phyloP scores from a whole-genome alignment of 2,113 vertebrate genomes.

The Otus sunia region DNA sequence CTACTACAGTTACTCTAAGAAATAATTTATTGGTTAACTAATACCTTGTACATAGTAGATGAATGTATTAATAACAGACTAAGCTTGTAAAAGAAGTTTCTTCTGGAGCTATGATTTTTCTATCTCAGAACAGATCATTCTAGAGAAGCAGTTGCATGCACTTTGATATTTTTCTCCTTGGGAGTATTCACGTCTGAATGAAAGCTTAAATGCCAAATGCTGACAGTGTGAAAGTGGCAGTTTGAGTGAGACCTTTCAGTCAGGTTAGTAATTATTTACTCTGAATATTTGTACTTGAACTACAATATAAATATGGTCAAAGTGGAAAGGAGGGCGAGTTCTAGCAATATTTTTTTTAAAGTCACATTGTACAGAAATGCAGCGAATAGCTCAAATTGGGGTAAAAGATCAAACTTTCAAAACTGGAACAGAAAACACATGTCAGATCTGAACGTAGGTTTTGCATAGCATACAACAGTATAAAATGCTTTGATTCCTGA shows the following conservation, averaged over 20 bases:
- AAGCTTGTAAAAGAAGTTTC: neutral
- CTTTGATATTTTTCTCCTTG: constrained; percentile 3
- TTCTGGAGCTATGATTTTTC: neutral
- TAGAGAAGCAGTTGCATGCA: neutral
- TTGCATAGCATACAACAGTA: neutral
- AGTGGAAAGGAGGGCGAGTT: neutral
- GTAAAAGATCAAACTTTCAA: neutral
- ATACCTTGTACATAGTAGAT: constrained; percentile 26
- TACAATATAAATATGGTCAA: neutral
- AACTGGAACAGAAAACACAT: neutral
- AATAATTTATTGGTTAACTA: constrained; percentile 64
- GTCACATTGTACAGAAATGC: neutral
- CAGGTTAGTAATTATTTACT: constrained; percentile 76
- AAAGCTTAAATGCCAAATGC: constrained; percentile 47
- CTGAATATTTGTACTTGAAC: neutral
- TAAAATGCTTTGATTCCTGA: neutral
- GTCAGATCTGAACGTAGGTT: neutral
- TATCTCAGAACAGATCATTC: neutral
- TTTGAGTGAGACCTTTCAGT: constrained; percentile 81
- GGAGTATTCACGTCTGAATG: neutral
- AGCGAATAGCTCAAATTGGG: neutral
- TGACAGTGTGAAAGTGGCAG: constrained; percentile 82
- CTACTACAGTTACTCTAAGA: constrained; percentile 13
- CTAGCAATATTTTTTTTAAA: neutral
- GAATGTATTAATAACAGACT: constrained; percentile 46